These are phyloP conservation scores for Colletes gigas DNA, from an alignment of 1,140 invertebrate species.

Conservation along the genomic window DNA sequence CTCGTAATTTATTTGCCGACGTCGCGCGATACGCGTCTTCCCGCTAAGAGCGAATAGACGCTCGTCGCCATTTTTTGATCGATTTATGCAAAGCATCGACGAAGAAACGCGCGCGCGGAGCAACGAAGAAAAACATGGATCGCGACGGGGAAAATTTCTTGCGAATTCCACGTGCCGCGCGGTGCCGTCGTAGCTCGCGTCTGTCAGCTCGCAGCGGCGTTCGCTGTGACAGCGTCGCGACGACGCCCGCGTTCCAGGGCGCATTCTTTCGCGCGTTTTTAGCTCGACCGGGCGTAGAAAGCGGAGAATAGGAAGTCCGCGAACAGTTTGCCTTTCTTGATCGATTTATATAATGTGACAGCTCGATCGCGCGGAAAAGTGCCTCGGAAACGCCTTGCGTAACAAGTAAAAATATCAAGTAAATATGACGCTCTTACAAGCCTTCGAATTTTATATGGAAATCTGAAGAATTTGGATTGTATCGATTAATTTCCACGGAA, in stretches of 20 bases:
- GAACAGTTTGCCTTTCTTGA: not conserved
- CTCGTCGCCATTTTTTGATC: too few relatives aligned
- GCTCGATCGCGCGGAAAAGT: not conserved
- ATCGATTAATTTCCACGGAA: too few relatives aligned
- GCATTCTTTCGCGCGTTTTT: conserved; percentile 11
- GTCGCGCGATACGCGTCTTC: too few relatives aligned
- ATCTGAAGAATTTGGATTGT: too few relatives aligned
- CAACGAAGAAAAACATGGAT: not conserved
- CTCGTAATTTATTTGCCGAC: too few relatives aligned
- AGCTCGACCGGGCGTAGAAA: conserved; percentile 1
- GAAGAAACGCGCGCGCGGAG: not conserved
- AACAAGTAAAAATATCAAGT: conserved; percentile 19
- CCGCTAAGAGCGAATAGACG: too few relatives aligned
- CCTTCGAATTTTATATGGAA: too few relatives aligned
- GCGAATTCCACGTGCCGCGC: not conserved
- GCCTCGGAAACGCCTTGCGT: not conserved
- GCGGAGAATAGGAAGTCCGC: conserved; percentile 10
- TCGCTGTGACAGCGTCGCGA: conserved; percentile 2
- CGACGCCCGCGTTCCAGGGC: not conserved
- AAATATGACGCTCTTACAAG: not conserved
- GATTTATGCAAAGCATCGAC: conserved; percentile 10
- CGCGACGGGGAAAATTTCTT: not conserved
- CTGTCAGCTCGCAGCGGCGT: not conserved
- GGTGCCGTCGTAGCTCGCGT: not conserved
- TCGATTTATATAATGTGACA: conserved; percentile 24